A percentile compares a stretch with the other conserved stretches of the same genome.
Conservation (phyloP, 2,888 invertebrate genomes). For the Drosophila gaucha region DNA sequence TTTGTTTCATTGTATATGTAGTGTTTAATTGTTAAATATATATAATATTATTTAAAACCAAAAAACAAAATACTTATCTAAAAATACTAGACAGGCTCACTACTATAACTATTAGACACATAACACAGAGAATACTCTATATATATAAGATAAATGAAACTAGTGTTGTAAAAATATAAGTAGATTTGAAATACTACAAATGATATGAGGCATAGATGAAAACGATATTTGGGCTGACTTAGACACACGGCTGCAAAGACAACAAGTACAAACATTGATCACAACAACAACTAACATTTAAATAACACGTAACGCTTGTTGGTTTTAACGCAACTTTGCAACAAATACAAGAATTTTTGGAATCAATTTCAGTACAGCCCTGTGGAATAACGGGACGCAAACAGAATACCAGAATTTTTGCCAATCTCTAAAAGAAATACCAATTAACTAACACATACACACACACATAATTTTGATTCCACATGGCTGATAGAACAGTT, state of each 20-base stretch:
- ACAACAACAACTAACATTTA: constrained; percentile 79
- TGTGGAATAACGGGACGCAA: constrained; percentile 66
- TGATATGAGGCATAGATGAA: constrained; percentile 54
- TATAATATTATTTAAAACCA: not conserved
- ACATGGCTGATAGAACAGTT: constrained; percentile 53
- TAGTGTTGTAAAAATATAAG: constrained; percentile 13
- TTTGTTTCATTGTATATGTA: constrained; percentile 4
- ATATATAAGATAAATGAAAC: constrained; percentile 8
- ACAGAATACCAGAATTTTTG: constrained; percentile 19
- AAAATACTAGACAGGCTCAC: constrained; percentile 17
- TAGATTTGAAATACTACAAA: constrained; percentile 52
- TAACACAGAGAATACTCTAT: constrained; percentile 19
- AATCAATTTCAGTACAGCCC: constrained; percentile 43
- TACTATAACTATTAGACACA: constrained; percentile 7
- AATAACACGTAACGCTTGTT: constrained; percentile 53
- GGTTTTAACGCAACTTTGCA: constrained; percentile 53
- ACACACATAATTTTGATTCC: constrained; percentile 56
- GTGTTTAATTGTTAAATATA: constrained; percentile 21
- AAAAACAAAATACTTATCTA: constrained; percentile 10
- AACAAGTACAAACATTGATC: constrained; percentile 74
- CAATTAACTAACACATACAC: constrained; percentile 34
- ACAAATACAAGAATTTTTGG: constrained; percentile 44
- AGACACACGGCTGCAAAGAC: constrained; percentile 58
- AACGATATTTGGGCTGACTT: constrained; percentile 40
- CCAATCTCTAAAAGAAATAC: constrained; percentile 42